Percentiles rank a stretch among this genome's conserved stretches.
Evolutionary conservation across 2,113 vertebrate species (phyloP).

Genomic region (Alethe castanea): DNA sequence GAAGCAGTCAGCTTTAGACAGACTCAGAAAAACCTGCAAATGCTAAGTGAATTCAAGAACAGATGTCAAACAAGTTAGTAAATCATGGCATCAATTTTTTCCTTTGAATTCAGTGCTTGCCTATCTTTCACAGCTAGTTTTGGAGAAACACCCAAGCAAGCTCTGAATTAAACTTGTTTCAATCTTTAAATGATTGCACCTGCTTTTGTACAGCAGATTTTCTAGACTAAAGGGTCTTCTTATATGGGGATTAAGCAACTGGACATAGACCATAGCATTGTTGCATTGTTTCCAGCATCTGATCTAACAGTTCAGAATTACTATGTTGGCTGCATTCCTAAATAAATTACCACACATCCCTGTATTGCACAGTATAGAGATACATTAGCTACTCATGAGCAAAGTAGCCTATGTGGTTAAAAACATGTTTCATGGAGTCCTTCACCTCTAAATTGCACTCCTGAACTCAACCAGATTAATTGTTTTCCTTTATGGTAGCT

Average conservation of each 20-base stretch:
- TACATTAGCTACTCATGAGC: background rate
- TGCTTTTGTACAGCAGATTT: background rate
- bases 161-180: background rate
- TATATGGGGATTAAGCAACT: background rate
- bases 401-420: background rate
- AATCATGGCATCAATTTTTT: background rate
- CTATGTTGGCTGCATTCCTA: background rate
- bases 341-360: background rate
- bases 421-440: background rate
- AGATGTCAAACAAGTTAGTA: background rate
- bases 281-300: background rate
- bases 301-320: background rate
- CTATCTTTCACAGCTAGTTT: background rate
- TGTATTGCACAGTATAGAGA: background rate
- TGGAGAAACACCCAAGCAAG: background rate
- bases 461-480: background rate
- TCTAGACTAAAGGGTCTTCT: background rate
- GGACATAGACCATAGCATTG: background rate
- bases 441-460: background rate
- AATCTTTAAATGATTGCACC: background rate
- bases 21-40: background rate
- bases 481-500: background rate
- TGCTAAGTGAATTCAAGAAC: background rate
- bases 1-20: background rate
- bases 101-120: background rate